Percentiles rank a stretch among this genome's conserved stretches.
These are phyloP conservation scores for Pseudopleuronectes americanus DNA, from an alignment of 2,797 vertebrate genomes.

Conservation along the genomic window DNA sequence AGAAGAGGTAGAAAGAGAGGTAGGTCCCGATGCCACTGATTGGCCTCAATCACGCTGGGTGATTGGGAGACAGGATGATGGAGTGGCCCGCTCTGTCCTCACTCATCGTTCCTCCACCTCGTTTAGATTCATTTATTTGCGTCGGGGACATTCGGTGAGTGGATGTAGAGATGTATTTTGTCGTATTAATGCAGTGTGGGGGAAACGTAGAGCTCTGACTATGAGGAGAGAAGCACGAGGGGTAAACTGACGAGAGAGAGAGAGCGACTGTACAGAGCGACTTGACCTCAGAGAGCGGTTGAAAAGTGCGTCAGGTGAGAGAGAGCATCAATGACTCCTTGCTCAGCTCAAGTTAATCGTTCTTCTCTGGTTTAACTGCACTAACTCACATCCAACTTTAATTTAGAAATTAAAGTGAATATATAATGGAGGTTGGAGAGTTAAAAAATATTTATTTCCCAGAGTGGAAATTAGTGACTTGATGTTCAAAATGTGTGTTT, in stretches of 20 bases:
- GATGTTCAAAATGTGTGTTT: too few species aligned
- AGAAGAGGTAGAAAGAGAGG: slow-evolving; percentile 37
- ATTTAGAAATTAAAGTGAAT: too few species aligned
- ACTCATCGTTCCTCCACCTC: slow-evolving; percentile 16
- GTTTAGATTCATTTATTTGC: slow-evolving; percentile 57
- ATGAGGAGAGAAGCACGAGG: slow-evolving; percentile 33
- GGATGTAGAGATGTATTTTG: slow-evolving; percentile 31
- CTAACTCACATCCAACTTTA: too few species aligned
- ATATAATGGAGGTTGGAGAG: too few species aligned
- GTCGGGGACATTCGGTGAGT: slow-evolving; percentile 34
- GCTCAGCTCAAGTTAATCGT: slow-evolving; percentile 34
- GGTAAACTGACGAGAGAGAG: slow-evolving; percentile 17
- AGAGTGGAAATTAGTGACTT: too few species aligned
- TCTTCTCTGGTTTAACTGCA: too few species aligned
- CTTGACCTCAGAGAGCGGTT: too few species aligned
- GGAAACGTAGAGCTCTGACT: slow-evolving; percentile 19
- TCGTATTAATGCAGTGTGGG: slow-evolving; percentile 3
- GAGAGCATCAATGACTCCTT: slow-evolving; percentile 45
- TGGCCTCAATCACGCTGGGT: slow-evolving; percentile 70
- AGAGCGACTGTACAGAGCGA: background rate
- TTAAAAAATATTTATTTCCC: too few species aligned
- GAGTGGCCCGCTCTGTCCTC: slow-evolving; percentile 26
- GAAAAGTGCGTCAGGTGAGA: too few species aligned
- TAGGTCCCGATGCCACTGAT: slow-evolving; percentile 60
- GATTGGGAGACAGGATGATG: slow-evolving; percentile 67